These are phyloP conservation scores for Zenarchopterus dispar DNA, from an alignment of 2,797 vertebrate genomes.

Conservation along the genomic window DNA sequence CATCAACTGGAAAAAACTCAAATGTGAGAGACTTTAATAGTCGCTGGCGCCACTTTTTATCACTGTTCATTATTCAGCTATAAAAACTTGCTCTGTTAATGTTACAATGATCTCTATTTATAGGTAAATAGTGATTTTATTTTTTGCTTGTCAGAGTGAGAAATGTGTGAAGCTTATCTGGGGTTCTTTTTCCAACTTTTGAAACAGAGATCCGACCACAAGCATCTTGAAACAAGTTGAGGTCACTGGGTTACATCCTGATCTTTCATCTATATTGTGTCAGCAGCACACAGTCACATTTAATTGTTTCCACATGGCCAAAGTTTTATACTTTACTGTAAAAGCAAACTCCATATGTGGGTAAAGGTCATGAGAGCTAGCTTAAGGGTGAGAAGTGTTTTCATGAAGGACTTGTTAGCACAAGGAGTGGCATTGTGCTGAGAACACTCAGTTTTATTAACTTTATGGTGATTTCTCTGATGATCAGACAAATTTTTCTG, in stretches of 20 bases:
- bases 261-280: background rate
- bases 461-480: too few relatives aligned
- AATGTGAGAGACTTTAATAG: too few relatives aligned
- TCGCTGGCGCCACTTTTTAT: too few relatives aligned
- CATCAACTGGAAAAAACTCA: too few relatives aligned
- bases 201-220: background rate
- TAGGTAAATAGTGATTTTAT: background rate
- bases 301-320: background rate
- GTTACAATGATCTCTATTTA: too few relatives aligned
- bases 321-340: background rate
- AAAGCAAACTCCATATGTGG: background rate
- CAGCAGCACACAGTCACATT: conserved; percentile 10
- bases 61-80: too few relatives aligned
- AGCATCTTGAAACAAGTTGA: background rate
- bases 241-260: background rate
- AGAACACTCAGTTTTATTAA: too few relatives aligned
- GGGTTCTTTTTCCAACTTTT: background rate
- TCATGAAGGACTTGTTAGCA: background rate
- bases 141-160: background rate
- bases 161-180: background rate
- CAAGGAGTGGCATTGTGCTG: too few relatives aligned
- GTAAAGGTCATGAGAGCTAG: background rate
- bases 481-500: too few relatives aligned
- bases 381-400: background rate
- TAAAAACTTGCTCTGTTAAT: too few relatives aligned